Base-by-base conservation (phyloP, 2,113 vertebrate genomes). In the Aegithalos caudatus region DNA sequence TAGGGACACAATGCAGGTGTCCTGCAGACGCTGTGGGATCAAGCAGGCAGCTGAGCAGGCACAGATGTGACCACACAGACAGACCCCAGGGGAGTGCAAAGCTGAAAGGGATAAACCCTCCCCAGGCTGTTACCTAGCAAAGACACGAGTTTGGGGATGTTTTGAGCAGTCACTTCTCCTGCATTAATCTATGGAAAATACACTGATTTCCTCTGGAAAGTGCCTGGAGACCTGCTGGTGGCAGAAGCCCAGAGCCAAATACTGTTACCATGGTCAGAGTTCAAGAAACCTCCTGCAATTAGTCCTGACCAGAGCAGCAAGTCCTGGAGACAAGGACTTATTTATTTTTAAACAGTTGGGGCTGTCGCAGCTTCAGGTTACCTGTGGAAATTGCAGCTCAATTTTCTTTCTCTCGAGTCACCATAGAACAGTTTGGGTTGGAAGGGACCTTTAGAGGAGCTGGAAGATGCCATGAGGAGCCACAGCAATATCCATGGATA, bases 61-160 rank as follows among this genome's bases (percentile, higher is more conserved):
- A 54, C 27, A 48, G 73, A 61, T 50, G 38, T 12, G 42, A 35
- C 25, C 81, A 42, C 25, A 50, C 22, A n/a, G 12, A n/a, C 42
- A 65, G 67, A 65, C 17, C 33, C 48, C 51, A 19, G 38, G 28
- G 28, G 66, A 23, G 4, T 37, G 33, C 27, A 74, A 28, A 78
- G 53, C 90, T 69, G 48, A 51, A 65, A 81, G 35, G 38, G 37
- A 35, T 58, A 23, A 83, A 86, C 37, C 33, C 11, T 70, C 45
- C 22, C 22, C 45, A 10, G 0, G 5, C 35, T 51, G 82, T 54
- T 29, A 22, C 47, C 37, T 44, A 44, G 53, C 66, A 23, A 60
- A 31, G 31, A 31, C 40, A 29, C 0, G 2, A 54, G 10, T 7
- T 38, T 47, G 35, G 35, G 37, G 35, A 17, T 2, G 1, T 64